phyloP scores from a whole-genome alignment of 2,113 vertebrate genomes.

The Alligator sinensis region DNA sequence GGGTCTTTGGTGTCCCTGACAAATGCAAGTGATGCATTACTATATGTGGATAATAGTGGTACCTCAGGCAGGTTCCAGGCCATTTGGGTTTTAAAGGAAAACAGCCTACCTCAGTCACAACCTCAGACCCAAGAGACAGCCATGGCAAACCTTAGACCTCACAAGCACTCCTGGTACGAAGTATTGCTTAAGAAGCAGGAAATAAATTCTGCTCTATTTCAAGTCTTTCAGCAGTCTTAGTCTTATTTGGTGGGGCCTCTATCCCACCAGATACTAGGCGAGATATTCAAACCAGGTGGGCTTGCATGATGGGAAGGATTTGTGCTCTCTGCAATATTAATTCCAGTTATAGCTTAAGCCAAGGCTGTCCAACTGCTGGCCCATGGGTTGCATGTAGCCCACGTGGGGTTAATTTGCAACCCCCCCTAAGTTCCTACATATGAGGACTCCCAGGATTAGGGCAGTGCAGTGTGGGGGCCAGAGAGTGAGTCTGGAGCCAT shows the following conservation, averaged over 20 bases:
- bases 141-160: not conserved
- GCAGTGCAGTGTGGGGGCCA: too few relatives aligned
- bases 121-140: too few relatives aligned
- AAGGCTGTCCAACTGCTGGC: too few relatives aligned
- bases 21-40: not conserved
- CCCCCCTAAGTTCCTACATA: too few relatives aligned
- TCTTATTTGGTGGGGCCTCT: not conserved
- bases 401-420: too few relatives aligned
- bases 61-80: not conserved
- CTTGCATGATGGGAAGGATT: not conserved
- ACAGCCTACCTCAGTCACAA: not conserved
- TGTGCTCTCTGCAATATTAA: not conserved
- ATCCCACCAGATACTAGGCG: not conserved
- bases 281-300: not conserved
- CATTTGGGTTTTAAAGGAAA: not conserved
- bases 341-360: not conserved
- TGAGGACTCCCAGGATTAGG: too few relatives aligned
- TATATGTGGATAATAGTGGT: not conserved
- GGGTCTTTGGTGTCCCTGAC: not conserved
- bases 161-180: not conserved
- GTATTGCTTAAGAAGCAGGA: not conserved
- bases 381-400: too few relatives aligned
- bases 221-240: not conserved
- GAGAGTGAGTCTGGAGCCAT: too few relatives aligned
- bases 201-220: not conserved